Evolutionary conservation across 2,797 vertebrate species (phyloP).

Genomic region (Spizella passerina): DNA sequence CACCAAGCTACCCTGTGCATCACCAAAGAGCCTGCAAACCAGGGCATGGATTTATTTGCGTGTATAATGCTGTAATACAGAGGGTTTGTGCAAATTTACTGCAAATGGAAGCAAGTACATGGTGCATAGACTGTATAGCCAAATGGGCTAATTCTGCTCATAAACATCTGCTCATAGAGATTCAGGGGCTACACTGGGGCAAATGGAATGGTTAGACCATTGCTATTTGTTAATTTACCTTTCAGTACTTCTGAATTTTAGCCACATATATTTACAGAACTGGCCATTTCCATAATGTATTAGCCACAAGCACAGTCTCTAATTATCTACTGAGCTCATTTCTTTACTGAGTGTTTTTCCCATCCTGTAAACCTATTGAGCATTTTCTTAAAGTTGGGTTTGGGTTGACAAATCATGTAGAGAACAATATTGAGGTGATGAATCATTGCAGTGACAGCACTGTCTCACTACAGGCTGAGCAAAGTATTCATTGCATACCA

Average conservation of each 20-base stretch:
- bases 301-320: neutral
- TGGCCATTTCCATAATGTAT: neutral
- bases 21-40: neutral
- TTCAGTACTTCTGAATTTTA: neutral
- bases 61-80: accelerated
- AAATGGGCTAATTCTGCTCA: neutral
- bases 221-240: neutral
- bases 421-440: neutral
- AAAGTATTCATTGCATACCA: neutral
- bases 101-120: neutral
- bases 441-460: neutral
- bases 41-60: neutral
- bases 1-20: accelerated
- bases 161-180: neutral
- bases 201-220: neutral
- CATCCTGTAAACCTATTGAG: neutral
- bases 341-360: neutral
- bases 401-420: neutral
- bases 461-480: neutral
- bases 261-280: neutral
- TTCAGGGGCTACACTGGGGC: neutral
- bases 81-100: neutral
- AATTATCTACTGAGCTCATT: neutral
- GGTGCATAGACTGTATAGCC: neutral
- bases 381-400: neutral